Evolutionary conservation across 2,888 invertebrate species (phyloP).

Genomic region (Trileptium ribeirensis): DNA sequence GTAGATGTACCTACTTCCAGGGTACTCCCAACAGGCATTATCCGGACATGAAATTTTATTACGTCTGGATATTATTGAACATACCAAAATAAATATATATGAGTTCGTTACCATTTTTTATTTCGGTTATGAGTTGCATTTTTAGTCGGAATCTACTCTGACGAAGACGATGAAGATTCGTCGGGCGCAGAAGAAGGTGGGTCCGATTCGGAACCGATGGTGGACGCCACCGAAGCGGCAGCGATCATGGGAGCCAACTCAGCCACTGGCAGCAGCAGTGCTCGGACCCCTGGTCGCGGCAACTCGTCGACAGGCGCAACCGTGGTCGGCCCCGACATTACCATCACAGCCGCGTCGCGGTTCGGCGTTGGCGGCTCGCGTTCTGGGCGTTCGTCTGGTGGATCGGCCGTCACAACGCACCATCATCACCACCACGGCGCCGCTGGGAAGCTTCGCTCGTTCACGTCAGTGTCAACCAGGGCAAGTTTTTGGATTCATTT

Average conservation of each 20-base stretch:
- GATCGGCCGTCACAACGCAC: too few relatives aligned
- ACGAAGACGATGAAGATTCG: conserved; percentile 27
- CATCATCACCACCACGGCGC: not conserved
- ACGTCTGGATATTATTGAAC: too few relatives aligned
- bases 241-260: too few relatives aligned
- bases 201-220: conserved; percentile 22
- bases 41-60: too few relatives aligned
- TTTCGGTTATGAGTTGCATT: not conserved
- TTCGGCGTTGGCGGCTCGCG: not conserved
- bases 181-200: conserved; percentile 18
- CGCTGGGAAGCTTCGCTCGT: not conserved
- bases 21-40: too few relatives aligned
- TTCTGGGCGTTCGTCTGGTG: not conserved
- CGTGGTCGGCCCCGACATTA: not conserved
- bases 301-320: not conserved
- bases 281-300: too few relatives aligned
- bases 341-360: not conserved
- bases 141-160: conserved; percentile 4
- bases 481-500: too few relatives aligned
- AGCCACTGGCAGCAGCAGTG: too few relatives aligned
- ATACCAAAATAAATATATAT: too few relatives aligned
- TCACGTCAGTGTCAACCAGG: not conserved
- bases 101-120: not conserved
- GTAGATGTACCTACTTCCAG: too few relatives aligned
- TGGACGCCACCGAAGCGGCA: not conserved